Base-by-base conservation (phyloP, 2,888 invertebrate species). In the Eupithecia pulchellata region DNA sequence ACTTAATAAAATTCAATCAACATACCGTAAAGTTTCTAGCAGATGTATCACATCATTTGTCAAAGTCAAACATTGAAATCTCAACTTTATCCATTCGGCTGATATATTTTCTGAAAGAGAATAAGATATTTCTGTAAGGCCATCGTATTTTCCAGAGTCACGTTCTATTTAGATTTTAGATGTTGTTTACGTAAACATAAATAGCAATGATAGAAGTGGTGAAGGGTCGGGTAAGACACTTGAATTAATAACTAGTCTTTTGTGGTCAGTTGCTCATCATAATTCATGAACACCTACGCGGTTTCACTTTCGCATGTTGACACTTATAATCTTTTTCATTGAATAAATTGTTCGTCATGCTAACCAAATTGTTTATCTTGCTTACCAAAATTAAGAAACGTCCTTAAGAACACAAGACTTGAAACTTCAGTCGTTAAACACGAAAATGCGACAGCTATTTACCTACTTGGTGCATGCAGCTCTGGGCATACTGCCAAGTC, bases 21-120 rank as follows among this genome's bases (percentile, higher is more conserved):
- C 92, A 79, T 91, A 94, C 94, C 94, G 96, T 81, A 98, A 93
- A 70, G 96, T 95, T 81, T 95, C 95, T 75, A 98, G 93, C 82
- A 98, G 95, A 75, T 95, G 95, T 80, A 96, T 93, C 73, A 97
- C 96, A 78, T 97, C 97, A 66, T 96, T 92, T 27, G 96, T 93
- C 78, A 97, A 89, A 76, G 96, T 95, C 87, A 98, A 92, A 90
- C 96, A 96, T 79, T 96, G 95, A 91, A 97, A 97, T 82, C 98
- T 96, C 80, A 97, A 93, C 80, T 96, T 95, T 80, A 98, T 91
- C 98, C 98, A 98, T 91, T 96, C 95, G 79, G 95, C 89, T 87
- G 97, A 97, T 83, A 97, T 95, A 83, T 95, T 96, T 88, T 96
- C 96, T 95, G 93, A 66, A 95, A 93, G 74, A 85, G 14, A 67